Evolutionary conservation across 2,888 invertebrate species (phyloP).

Genomic region (Andrena praecox): DNA sequence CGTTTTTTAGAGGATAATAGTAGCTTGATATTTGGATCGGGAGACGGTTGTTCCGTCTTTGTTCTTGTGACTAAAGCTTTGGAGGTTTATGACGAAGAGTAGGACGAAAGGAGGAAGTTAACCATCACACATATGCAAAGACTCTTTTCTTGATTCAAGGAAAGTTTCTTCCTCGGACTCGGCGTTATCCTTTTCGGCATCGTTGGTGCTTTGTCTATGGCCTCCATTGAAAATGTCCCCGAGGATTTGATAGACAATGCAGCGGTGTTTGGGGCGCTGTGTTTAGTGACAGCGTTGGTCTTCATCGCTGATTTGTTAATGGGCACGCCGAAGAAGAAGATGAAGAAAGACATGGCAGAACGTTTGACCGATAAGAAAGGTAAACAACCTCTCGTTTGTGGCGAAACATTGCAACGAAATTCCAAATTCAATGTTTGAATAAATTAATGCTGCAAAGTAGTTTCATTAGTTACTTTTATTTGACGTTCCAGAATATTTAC

Average conservation of each 20-base stretch:
- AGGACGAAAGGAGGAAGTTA: background rate
- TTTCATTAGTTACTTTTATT: too few species aligned
- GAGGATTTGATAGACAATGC: constrained; percentile 89
- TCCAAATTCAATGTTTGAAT: too few species aligned
- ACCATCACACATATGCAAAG: background rate
- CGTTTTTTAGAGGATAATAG: background rate
- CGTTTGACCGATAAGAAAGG: constrained; percentile 78
- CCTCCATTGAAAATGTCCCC: constrained; percentile 90
- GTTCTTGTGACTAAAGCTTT: background rate
- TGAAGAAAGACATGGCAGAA: constrained; percentile 74
- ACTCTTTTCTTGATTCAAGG: constrained; percentile 82
- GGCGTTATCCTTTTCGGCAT: constrained; percentile 90
- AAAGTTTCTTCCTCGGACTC: constrained; percentile 89
- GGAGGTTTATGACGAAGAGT: background rate
- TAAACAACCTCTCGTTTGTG: constrained; percentile 58
- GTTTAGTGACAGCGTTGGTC: constrained; percentile 88
- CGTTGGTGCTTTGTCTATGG: constrained; percentile 89
- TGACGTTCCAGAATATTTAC: too few species aligned
- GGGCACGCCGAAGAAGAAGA: constrained; percentile 72
- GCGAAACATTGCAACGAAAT: too few species aligned
- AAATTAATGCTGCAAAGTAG: too few species aligned
- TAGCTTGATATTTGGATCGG: background rate
- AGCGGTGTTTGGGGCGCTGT: constrained; percentile 89
- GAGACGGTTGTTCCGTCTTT: background rate
- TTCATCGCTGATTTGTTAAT: constrained; percentile 89